phyloP scores from a whole-genome alignment of 2,888 invertebrate genomes.

The Eustalomyia histrio region DNA sequence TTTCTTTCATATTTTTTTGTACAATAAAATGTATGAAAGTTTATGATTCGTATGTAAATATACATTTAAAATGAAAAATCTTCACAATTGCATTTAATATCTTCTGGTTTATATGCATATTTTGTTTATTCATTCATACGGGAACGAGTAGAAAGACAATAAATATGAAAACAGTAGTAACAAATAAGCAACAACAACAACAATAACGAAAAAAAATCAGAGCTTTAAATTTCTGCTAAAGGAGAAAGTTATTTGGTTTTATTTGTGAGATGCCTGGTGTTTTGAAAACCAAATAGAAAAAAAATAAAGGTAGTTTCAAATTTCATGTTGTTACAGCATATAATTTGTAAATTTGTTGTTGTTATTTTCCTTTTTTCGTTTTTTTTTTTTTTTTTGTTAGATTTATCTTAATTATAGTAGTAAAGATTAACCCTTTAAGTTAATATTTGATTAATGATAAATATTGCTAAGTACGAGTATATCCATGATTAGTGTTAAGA shows the following conservation, averaged over 20 bases:
- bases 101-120: constrained; percentile 44
- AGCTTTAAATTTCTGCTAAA: constrained; percentile 60
- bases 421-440: constrained; percentile 46
- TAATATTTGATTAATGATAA: no score
- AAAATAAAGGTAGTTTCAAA: constrained; percentile 42
- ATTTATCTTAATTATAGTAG: background rate
- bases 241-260: constrained; percentile 57
- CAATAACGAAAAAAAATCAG: constrained; percentile 30
- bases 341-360: constrained; percentile 56
- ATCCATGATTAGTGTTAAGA: no score
- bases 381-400: constrained; percentile 30
- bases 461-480: no score
- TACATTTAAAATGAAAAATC: constrained; percentile 38
- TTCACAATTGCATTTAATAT: constrained; percentile 56
- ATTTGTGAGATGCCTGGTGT: constrained; percentile 38
- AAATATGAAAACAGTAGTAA: constrained; percentile 7
- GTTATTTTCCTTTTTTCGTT: background rate
- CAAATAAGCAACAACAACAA: background rate
- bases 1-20: no score
- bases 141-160: no score
- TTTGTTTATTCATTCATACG: no score
- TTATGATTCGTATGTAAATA: constrained; percentile 35
- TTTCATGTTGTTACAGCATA: constrained; percentile 48
- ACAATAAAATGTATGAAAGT: constrained; percentile 18
- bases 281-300: constrained; percentile 2